A percentile compares a stretch with the other conserved stretches of the same genome.
These are phyloP conservation scores for Buathra laborator DNA, from an alignment of 2,888 invertebrate species.

Conservation along the genomic window DNA sequence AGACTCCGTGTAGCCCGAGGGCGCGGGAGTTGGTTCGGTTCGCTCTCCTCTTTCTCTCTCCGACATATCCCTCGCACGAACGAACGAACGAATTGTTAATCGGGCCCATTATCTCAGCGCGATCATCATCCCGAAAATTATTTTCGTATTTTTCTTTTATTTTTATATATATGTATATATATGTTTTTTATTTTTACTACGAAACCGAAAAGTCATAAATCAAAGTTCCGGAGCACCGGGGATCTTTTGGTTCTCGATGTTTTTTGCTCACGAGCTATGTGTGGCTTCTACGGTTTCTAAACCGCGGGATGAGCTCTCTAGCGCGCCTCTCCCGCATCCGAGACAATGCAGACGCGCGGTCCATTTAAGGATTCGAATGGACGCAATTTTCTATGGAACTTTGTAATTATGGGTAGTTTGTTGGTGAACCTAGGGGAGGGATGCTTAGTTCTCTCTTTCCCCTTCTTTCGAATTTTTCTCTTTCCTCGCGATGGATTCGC, in stretches of 20 bases:
- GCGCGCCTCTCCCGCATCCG: slow-evolving; percentile 73
- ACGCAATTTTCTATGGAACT: slow-evolving; percentile 85
- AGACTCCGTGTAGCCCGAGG: slow-evolving; percentile 62
- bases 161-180: not conserved
- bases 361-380: slow-evolving; percentile 85
- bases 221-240: slow-evolving; percentile 78
- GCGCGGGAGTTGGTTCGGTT: slow-evolving; percentile 53
- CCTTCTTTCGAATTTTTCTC: slow-evolving; percentile 18
- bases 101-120: slow-evolving; percentile 84
- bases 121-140: slow-evolving; percentile 85
- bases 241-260: slow-evolving; percentile 13
- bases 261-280: slow-evolving; percentile 49
- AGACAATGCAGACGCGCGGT: slow-evolving; percentile 81
- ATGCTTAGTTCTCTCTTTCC: slow-evolving; percentile 67
- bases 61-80: slow-evolving; percentile 66
- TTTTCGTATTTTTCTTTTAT: slow-evolving; percentile 82
- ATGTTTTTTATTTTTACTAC: slow-evolving; percentile 72
- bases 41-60: slow-evolving; percentile 33
- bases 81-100: slow-evolving; percentile 83
- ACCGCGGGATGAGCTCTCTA: slow-evolving; percentile 62
- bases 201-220: slow-evolving; percentile 85
- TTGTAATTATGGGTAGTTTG: slow-evolving; percentile 85
- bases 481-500: slow-evolving; percentile 17
- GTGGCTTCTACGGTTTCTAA: slow-evolving; percentile 64
- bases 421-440: slow-evolving; percentile 76